phyloP scores from a whole-genome alignment of 1,140 invertebrate species.

The Meloidogyne hapla region DNA sequence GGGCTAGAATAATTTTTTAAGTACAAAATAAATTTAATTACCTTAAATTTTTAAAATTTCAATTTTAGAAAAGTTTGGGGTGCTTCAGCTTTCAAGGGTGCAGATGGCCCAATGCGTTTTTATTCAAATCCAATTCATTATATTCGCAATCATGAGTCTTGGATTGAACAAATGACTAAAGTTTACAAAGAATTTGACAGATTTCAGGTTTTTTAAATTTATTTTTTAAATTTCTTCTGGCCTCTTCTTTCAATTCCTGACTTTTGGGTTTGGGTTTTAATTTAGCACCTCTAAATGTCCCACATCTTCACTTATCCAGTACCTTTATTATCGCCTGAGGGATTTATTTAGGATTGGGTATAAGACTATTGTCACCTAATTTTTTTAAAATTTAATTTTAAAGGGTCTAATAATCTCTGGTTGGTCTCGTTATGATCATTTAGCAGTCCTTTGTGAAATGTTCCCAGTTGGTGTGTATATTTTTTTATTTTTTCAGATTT shows the following conservation, averaged over 20 bases:
- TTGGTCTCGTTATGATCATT: slow-evolving; percentile 77
- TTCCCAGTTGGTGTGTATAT: slow-evolving; percentile 75
- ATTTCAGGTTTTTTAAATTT: slow-evolving; percentile 40
- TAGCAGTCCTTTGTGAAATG: slow-evolving; percentile 85
- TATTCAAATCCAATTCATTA: slow-evolving; percentile 61
- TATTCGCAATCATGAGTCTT: slow-evolving; percentile 59
- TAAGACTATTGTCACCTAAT: too few relatives aligned
- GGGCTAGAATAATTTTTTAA: too few relatives aligned
- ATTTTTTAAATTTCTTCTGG: neutral
- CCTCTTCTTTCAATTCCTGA: too few relatives aligned
- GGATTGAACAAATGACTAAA: slow-evolving; percentile 53
- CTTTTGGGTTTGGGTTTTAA: too few relatives aligned
- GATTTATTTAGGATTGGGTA: too few relatives aligned
- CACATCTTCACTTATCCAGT: too few relatives aligned
- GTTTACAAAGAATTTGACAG: slow-evolving; percentile 58
- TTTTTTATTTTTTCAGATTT: too few relatives aligned
- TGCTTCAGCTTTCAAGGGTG: slow-evolving; percentile 50
- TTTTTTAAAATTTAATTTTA: slow-evolving; percentile 20
- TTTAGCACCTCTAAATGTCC: too few relatives aligned
- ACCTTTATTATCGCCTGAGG: too few relatives aligned
- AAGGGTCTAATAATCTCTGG: slow-evolving; percentile 60
- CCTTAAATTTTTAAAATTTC: neutral
- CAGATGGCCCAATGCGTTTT: slow-evolving; percentile 56
- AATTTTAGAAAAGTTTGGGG: slow-evolving; percentile 46
- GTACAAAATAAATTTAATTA: too few relatives aligned